Percentiles rank a stretch among this genome's conserved stretches.
phyloP scores from a whole-genome alignment of 2,888 invertebrate species.

The Mimumesa dahlbomi region DNA sequence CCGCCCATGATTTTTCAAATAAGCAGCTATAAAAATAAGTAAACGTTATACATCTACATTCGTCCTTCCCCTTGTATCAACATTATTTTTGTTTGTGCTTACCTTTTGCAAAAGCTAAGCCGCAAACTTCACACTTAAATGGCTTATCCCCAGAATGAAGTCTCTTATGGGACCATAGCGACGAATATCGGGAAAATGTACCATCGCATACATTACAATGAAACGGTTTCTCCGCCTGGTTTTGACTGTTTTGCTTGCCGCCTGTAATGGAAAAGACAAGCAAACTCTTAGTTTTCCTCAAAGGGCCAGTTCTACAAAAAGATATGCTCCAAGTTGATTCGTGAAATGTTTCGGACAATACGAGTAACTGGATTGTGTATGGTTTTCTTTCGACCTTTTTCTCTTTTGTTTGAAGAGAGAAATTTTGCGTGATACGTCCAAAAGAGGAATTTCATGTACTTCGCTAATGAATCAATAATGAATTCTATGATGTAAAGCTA shows the following conservation, averaged over 20 bases:
- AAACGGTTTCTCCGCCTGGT: slow-evolving; percentile 88
- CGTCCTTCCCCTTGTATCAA: not conserved
- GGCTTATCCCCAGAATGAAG: slow-evolving; percentile 92
- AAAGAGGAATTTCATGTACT: slow-evolving; percentile 24
- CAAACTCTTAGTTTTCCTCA: slow-evolving; percentile 76
- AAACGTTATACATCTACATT: not conserved
- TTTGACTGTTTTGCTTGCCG: slow-evolving; percentile 79
- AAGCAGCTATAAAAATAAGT: slow-evolving; percentile 83
- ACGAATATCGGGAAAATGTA: slow-evolving; percentile 91
- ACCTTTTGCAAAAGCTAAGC: slow-evolving; percentile 92
- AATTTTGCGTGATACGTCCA: slow-evolving; percentile 24
- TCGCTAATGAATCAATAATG: slow-evolving; percentile 16
- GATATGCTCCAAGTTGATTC: slow-evolving; percentile 40
- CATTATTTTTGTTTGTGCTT: slow-evolving; percentile 37
- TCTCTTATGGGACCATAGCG: slow-evolving; percentile 94
- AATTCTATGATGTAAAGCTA: slow-evolving; percentile 19
- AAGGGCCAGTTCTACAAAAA: slow-evolving; percentile 79
- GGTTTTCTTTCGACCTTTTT: slow-evolving; percentile 21
- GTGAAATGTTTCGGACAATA: slow-evolving; percentile 34
- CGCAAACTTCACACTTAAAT: slow-evolving; percentile 93
- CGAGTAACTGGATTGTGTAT: slow-evolving; percentile 56
- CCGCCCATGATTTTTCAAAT: slow-evolving; percentile 92
- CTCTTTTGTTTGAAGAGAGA: too few species aligned
- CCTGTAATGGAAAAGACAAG: slow-evolving; percentile 76
- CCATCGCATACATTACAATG: slow-evolving; percentile 94